Evolutionary conservation across 1,140 invertebrate species (phyloP), one percentile per base, ranked within the genome.

Genomic region (Eulimnadia texana): DNA sequence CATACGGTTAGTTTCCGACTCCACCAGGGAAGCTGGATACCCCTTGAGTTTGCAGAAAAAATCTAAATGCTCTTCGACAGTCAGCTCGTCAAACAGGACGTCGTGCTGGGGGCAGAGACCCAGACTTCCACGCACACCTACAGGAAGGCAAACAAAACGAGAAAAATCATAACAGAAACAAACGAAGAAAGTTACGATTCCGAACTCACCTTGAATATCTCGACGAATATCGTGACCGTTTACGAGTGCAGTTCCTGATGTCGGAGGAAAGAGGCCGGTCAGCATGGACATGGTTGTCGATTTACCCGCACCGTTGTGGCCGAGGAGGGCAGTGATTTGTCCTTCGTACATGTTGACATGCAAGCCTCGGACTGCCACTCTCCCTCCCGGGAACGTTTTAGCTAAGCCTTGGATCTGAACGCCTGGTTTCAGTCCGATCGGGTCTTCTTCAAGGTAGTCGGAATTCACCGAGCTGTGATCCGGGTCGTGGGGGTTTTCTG

Each of bases 41-140:
- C 85, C 82, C 63, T 90, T 81, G 50, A 90, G 70, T 70, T 81
- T 74, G 65, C 84, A 82, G 71, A 89, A 96, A 73, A 95, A 94
- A 60, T 84, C 76, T 9, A 98, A 76, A 74, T 97, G 93, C 73
- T 98, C 88, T 25, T 79, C 76, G 0, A 96, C 92, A 19, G 86
- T 95, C 51, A 97, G 76, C 66, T 89, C 84, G 59, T 90, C 84
- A 71, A 97, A 95, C 0, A 98, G 78, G 62, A 97, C 85, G 73
- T 98, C 91, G 71, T 96, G 90, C 72, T 98, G 95, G 9, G 93
- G 93, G 74, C 94, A 98, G 3, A 93, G 75, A 0, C 93, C 92
- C 0, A 93, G 73, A 61, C 82, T 84, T 29, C 76, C 72, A 20
- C 88, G 77, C 1, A 87, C 84, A 19, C 67, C 65, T 3, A 72